Evolutionary conservation across 2,113 vertebrate genomes (phyloP), one percentile per base, ranked within the genome.

Genomic region (Lagenorhynchus albirostris): DNA sequence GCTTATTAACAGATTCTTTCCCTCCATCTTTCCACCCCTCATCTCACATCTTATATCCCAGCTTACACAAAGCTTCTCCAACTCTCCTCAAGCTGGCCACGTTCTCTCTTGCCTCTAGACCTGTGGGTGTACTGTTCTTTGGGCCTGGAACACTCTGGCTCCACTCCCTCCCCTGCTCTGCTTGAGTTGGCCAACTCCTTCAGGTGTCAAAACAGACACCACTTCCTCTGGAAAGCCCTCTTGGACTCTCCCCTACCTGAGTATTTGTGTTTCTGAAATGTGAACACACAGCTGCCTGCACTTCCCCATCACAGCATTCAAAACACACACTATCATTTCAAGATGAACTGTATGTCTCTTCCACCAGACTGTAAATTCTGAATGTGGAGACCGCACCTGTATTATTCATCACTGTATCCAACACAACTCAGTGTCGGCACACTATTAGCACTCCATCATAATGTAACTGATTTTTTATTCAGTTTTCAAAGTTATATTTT

Each of bases 401-500:
- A 68, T n/a, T 33, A 10, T 58, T 82, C 41, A 12, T 73, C 65
- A 71, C 15, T 63, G 3, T 38, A 33, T 53, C 55, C 76, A 94
- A 18, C 8, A 71, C 25, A 91, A 83, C 15, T 38, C 5, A 53
- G 0, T 60, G 36, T 26, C 1, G 4, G n/a, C 47, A 77, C 82
- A 77, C 36, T 41, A 1, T 44, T 50, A 82, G 29, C 25, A 86
- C 8, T 82, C 44, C 36, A 12, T 58, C 9, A 25, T 95, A 89
- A 55, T 41, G 36, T 10, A 76, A 77, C 6, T 23, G 1, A 89
- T 12, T 58, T 93, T 65, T 67, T 41, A 71, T 50, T 91, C 33
- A 36, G 41, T 74, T 95, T 97, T 83, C 6, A 65, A 92, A 90
- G 17, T 36, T 95, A 73, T 17, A 88, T 47, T 88, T 92, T 55